Base-by-base conservation (phyloP, 2,888 invertebrate genomes). In the Caenorhabditis drosophilae region DNA sequence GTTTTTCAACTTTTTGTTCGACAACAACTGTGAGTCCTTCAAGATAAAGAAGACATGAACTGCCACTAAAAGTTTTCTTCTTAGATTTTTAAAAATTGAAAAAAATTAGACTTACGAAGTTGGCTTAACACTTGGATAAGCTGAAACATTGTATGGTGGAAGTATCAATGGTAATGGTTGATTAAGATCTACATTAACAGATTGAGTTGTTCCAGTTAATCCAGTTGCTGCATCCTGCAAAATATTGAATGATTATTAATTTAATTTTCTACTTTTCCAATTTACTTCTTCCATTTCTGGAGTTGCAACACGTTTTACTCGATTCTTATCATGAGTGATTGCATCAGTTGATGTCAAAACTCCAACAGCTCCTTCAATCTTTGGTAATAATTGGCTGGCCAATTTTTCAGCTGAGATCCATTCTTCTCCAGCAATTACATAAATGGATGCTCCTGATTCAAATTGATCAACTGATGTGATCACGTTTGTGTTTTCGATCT, bases 1-100 rank as follows among this genome's bases (percentile, higher is more conserved):
- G 31, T 31, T 6, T 31, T 6, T 36, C 36, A 36, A 36, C 25
- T 56, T 62, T 15, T 54, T 49, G 27, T 52, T 63, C 42, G 36
- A 64, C 66, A 25, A 76, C 56, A 26, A 77, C 47, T 23, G 60
- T 64, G 22, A 77, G 20, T 23, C 77, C 77, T 34, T 77, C 77
- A 1, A 73, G 38, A 46, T 77, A 77, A 57, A 77, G 51, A 22
- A 77, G 61, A 38, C 77, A 77, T 20, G 54, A 50, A 11, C 12
- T 4, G 3, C 51, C 50, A 2, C 18, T 56, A 15, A 42, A 44
- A 45, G 4, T 20, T 40, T 40, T 40, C 20, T 11, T 40, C 40
- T 11, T 40, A 11, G 7, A 9, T n/a, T 12, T 36, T 36, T 36
- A 36, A 36, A 36, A 7, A 15, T 36, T 22, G 25, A 23, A 25